Conservation (phyloP, 92 coral and sea anemone genomes). For the Montipora capitata region DNA sequence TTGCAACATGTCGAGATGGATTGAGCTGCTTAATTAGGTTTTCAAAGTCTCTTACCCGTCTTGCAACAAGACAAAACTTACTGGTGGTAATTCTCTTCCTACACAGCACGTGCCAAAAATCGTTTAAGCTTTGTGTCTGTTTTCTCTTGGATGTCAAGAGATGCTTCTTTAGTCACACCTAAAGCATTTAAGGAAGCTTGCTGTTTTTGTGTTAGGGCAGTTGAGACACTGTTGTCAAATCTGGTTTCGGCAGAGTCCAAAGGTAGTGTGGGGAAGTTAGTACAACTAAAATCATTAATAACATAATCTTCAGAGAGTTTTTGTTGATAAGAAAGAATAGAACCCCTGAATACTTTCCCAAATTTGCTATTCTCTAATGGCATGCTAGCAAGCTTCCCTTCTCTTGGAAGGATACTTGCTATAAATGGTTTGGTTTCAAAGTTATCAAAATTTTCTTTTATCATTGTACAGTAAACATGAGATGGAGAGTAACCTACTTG, state of each 20-base stretch:
- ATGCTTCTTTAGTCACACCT: background rate
- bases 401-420: background rate
- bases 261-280: conserved; percentile 48
- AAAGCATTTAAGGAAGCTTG: conserved; percentile 17
- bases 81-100: background rate
- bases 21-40: conserved; percentile 10
- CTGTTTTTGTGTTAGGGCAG: conserved; percentile 29
- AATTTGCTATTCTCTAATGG: conserved; percentile 29
- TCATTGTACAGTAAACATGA: conserved; percentile 25
- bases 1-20: conserved; percentile 10
- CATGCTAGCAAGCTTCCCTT: background rate
- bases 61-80: background rate
- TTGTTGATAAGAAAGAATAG: conserved; percentile 34
- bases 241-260: conserved; percentile 7
- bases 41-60: background rate
- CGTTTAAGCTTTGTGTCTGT: background rate
- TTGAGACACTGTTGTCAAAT: conserved; percentile 39
- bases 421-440: conserved; percentile 47
- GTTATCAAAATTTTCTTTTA: conserved; percentile 11
- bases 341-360: conserved; percentile 52
- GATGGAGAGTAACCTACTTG: conserved; percentile 57
- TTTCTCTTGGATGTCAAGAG: too few species aligned
- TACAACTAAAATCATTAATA: conserved; percentile 55
- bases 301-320: conserved; percentile 53
- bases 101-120: conserved; percentile 6